Percentiles rank a stretch among this genome's conserved stretches.
Conservation (phyloP, 92 coral and sea anemone species). For the Pocillopora meandrina region DNA sequence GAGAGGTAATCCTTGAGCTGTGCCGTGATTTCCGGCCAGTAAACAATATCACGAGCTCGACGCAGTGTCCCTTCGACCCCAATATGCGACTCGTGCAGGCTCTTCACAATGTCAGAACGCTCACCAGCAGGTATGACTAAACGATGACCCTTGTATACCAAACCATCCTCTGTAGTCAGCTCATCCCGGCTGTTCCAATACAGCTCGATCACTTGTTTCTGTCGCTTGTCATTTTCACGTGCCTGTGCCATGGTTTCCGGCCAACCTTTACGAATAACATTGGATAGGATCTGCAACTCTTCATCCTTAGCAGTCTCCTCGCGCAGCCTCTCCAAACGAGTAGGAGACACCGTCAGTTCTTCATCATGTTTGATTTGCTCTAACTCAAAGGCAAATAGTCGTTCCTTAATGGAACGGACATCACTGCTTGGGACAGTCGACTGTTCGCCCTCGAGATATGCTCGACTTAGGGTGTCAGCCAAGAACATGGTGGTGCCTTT, state of each 20-base stretch:
- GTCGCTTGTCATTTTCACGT: too few species aligned
- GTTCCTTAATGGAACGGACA: conserved; percentile 11
- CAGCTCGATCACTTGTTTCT: too few species aligned
- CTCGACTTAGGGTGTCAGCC: conserved; percentile 28
- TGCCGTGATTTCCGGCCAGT: too few species aligned
- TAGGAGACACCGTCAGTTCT: conserved; percentile 14
- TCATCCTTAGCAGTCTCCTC: conserved; percentile 32
- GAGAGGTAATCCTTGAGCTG: conserved; percentile 42
- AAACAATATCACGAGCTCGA: not conserved
- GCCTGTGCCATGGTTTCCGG: too few species aligned
- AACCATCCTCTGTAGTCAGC: not conserved
- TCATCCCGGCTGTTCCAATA: not conserved
- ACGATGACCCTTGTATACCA: too few species aligned
- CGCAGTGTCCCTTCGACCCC: conserved; percentile 29
- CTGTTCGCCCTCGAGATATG: conserved; percentile 4
- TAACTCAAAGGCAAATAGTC: conserved; percentile 23
- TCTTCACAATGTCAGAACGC: conserved; percentile 33
- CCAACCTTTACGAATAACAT: too few species aligned
- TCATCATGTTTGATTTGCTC: conserved; percentile 39
- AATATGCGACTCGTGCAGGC: conserved; percentile 37
- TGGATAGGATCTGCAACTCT: conserved; percentile 34
- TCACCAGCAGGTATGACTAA: too few species aligned
- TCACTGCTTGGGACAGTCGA: not conserved
- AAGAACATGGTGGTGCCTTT: conserved; percentile 25
- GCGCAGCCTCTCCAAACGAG: conserved; percentile 13